These are phyloP conservation scores for Jaculus jaculus DNA, from an alignment of 2,113 vertebrate species.

Conservation along the genomic window DNA sequence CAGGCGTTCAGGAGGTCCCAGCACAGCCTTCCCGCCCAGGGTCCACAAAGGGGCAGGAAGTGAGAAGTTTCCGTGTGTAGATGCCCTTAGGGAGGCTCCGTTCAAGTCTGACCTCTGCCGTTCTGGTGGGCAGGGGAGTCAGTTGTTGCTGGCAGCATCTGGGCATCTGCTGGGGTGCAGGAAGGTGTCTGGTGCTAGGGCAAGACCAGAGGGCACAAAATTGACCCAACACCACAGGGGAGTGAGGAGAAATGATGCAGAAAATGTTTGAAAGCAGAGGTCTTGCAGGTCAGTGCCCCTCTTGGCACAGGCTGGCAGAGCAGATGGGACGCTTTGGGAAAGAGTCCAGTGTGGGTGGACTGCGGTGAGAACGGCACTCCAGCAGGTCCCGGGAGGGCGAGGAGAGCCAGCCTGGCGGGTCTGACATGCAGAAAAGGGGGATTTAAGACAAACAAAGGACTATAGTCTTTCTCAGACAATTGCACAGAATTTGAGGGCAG, in stretches of 20 bases:
- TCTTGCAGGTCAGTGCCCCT: background rate
- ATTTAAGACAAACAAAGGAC: background rate
- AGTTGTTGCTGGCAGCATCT: background rate
- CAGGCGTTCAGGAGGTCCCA: background rate
- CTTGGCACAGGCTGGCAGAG: background rate
- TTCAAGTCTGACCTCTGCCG: background rate
- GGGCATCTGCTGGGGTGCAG: background rate
- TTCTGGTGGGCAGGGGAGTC: background rate
- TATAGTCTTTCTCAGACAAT: background rate
- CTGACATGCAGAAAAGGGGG: too few relatives aligned
- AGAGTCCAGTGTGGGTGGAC: too few relatives aligned
- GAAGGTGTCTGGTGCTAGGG: background rate
- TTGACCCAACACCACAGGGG: too few relatives aligned
- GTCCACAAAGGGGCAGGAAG: background rate
- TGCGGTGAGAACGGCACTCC: background rate
- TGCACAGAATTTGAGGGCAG: background rate
- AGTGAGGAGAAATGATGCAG: background rate
- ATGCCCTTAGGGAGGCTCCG: background rate
- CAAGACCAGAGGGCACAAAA: background rate
- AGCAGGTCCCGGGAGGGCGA: background rate
- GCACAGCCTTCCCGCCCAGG: background rate
- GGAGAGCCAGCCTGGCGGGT: background rate
- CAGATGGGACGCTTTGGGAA: background rate
- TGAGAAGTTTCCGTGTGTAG: background rate
- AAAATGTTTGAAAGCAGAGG: background rate